These are phyloP conservation scores for Antennarius striatus DNA, from an alignment of 2,113 vertebrate species.

Conservation along the genomic window DNA sequence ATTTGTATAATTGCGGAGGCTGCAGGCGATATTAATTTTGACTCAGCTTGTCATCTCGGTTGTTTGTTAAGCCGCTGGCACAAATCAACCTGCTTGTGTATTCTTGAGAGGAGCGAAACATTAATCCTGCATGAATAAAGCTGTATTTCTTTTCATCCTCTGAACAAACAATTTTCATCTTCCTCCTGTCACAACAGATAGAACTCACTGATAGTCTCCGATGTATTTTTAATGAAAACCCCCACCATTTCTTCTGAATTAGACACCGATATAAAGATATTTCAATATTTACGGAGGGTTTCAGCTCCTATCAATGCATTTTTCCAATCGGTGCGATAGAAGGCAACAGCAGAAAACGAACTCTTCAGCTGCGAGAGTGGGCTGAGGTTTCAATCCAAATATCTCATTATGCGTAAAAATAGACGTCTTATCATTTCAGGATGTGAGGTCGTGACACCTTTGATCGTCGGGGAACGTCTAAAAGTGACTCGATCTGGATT, in stretches of 20 bases:
- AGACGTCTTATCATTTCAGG: too few relatives aligned
- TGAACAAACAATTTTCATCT: constrained; percentile 25
- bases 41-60: constrained; percentile 23
- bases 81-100: constrained; percentile 33
- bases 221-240: not conserved
- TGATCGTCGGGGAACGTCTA: too few relatives aligned
- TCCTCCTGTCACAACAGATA: not conserved
- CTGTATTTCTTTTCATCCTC: constrained; percentile 11
- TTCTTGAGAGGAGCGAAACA: constrained; percentile 23
- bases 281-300: too few relatives aligned
- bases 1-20: constrained; percentile 44
- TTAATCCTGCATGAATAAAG: constrained; percentile 11
- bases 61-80: constrained; percentile 31
- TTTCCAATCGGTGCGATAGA: too few relatives aligned
- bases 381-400: too few relatives aligned
- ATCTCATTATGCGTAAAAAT: too few relatives aligned
- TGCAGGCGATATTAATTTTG: constrained; percentile 24
- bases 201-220: not conserved
- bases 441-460: too few relatives aligned
- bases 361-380: too few relatives aligned
- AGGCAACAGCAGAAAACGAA: too few relatives aligned
- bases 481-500: too few relatives aligned
- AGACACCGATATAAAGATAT: not conserved
- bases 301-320: too few relatives aligned
- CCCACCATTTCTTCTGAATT: not conserved